Evolutionary conservation across 2,113 vertebrate species (phyloP), one percentile per base, ranked within the genome.

Genomic region (Plectropomus leopardus): DNA sequence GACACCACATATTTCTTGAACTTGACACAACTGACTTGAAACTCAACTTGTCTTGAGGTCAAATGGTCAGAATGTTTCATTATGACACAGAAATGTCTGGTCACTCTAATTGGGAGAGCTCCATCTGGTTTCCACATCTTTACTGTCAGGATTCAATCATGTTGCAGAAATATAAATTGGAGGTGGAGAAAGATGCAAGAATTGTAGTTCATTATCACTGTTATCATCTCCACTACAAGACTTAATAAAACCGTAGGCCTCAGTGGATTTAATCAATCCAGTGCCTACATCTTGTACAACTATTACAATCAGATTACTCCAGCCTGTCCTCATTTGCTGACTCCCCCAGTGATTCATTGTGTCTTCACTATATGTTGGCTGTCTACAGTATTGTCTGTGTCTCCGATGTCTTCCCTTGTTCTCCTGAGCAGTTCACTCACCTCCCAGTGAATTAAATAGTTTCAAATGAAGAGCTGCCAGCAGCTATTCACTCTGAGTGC

Each of bases 361-460:
- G 76, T 58, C 75, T 70, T 23, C 54, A 77, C 76, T 69, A 9
- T 80, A 73, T 85, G 75, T 86, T 58, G 47, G 34, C 59, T 64
- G 70, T 80, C 83, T 65, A 19, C 53, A 68, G 59, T 55, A 73
- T 60, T 84, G 78, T 82, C 66, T 80, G 80, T 21, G 50, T 71
- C 65, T 74, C 72, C 48, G 15, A 19, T 10, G 15, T 63, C 77
- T 78, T 76, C 57, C 9, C 66, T 65, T 69, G 70, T 88, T 63
- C 78, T 78, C 76, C 57, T 9, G 16, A 74, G 88, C 87, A 82
- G 80, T 85, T 79, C 50, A 53, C 77, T 82, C 61, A 76, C 83
- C 86, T 91, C 85, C 86, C 76, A 6, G 28, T 87, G 82, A 93
- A 91, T 93, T 84, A 86, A 89, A 86, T 72, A 60, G 69, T 90